A percentile compares a stretch with the other conserved stretches of the same genome.
These are phyloP conservation scores for Myxocyprinus asiaticus DNA, from an alignment of 2,113 vertebrate genomes.

Conservation along the genomic window DNA sequence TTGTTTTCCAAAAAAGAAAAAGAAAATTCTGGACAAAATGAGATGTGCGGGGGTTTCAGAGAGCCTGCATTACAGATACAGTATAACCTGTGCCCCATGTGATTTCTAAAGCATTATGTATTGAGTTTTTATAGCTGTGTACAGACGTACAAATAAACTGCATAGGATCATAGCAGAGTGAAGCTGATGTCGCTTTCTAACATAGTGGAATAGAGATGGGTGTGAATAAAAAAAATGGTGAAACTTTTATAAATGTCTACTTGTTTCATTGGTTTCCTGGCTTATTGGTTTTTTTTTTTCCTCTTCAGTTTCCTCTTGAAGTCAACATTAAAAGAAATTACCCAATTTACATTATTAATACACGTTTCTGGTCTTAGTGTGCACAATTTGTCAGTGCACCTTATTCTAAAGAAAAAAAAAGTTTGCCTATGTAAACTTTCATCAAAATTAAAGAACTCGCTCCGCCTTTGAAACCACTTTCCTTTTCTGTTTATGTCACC, in stretches of 20 bases:
- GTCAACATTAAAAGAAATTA: too few relatives aligned
- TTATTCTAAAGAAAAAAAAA: too few relatives aligned
- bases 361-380: too few relatives aligned
- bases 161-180: constrained; percentile 74
- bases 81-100: constrained; percentile 39
- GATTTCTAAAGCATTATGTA: constrained; percentile 68
- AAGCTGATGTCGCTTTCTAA: constrained; percentile 74
- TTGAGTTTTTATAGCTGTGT: constrained; percentile 70
- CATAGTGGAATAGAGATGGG: constrained; percentile 76
- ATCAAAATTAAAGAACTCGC: too few relatives aligned
- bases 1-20: constrained; percentile 60
- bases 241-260: not conserved
- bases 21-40: not conserved
- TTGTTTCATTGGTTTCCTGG: not conserved
- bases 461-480: too few relatives aligned
- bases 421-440: too few relatives aligned
- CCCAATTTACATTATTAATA: too few relatives aligned
- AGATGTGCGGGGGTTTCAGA: constrained; percentile 49
- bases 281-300: not conserved
- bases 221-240: constrained; percentile 71
- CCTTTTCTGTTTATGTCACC: too few relatives aligned
- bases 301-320: too few relatives aligned
- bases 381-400: too few relatives aligned
- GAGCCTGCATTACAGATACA: constrained; percentile 43
- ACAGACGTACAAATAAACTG: constrained; percentile 69